A percentile compares a stretch with the other conserved stretches of the same genome.
These are phyloP conservation scores for Phocoena phocoena DNA, from an alignment of 2,113 vertebrate species.

Conservation along the genomic window DNA sequence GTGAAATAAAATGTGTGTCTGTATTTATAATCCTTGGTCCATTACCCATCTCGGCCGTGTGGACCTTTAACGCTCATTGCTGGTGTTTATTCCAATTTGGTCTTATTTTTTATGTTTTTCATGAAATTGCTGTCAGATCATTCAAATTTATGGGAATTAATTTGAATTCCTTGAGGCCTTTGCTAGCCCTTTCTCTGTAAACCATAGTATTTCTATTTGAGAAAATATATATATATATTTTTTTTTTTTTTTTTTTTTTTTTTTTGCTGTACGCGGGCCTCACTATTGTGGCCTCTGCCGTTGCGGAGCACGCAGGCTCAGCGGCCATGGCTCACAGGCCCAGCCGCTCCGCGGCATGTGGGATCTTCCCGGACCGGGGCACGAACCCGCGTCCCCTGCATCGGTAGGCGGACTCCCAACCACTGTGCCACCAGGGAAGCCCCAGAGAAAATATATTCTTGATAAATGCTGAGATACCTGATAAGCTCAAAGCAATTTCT, in stretches of 20 bases:
- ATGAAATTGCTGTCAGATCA: neutral
- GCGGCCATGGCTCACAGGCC: too few species aligned
- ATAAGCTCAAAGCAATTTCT: accelerated
- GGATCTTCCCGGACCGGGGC: too few species aligned
- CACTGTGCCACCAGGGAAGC: too few species aligned
- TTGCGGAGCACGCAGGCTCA: too few species aligned
- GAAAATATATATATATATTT: too few species aligned
- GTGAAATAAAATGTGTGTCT: accelerated
- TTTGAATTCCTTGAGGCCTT: neutral
- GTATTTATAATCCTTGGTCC: accelerated
- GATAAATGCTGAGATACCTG: accelerated
- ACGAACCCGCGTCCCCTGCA: too few species aligned
- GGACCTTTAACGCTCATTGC: accelerated
- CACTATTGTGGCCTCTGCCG: too few species aligned
- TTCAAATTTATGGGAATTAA: too few species aligned
- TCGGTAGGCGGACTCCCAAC: too few species aligned
- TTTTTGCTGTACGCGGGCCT: too few species aligned
- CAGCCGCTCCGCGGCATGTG: too few species aligned
- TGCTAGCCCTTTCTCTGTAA: neutral
- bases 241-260: too few species aligned
- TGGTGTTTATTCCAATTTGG: neutral
- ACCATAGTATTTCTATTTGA: neutral
- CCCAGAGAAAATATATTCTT: neutral
- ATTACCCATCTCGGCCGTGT: accelerated
- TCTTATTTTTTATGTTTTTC: neutral